Evolutionary conservation across 2,888 invertebrate genomes (phyloP).

Genomic region (Phengaris arion): DNA sequence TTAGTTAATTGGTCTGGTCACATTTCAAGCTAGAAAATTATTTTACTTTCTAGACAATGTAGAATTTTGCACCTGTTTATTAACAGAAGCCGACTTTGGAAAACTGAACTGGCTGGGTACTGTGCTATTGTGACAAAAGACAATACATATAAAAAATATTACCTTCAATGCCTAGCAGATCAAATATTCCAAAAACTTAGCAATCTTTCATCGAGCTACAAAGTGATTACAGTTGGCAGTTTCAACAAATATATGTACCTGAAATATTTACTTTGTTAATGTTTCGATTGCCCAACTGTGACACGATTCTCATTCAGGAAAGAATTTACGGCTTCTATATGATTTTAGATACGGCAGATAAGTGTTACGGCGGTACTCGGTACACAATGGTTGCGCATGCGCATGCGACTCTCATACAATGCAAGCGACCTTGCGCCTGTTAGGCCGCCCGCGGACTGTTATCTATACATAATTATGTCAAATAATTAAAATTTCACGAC

Average conservation of each 20-base stretch:
- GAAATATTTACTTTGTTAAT: neutral
- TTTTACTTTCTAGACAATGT: no score
- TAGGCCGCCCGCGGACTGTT: constrained; percentile 36
- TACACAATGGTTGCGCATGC: constrained; percentile 47
- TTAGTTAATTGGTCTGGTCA: neutral
- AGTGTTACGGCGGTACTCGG: constrained; percentile 41
- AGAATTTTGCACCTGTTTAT: no score
- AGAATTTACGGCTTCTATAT: constrained; percentile 35
- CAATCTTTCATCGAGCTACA: neutral
- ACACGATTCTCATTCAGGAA: constrained; percentile 35
- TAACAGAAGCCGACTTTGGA: no score
- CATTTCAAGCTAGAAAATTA: no score
- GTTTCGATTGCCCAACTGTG: constrained; percentile 8
- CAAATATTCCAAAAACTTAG: neutral
- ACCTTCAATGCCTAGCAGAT: neutral
- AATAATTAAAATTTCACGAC: constrained; percentile 21
- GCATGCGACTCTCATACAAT: constrained; percentile 43
- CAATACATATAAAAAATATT: neutral
- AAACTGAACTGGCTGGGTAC: no score
- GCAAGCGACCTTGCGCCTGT: constrained; percentile 60
- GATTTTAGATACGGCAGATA: constrained; percentile 35
- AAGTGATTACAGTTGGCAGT: neutral
- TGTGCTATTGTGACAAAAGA: no score
- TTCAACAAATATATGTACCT: neutral
- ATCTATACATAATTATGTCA: constrained; percentile 19